Percentiles rank a stretch among this genome's conserved stretches.
phyloP scores from a whole-genome alignment of 2,113 vertebrate species.

The Nothobranchius kuhntae region DNA sequence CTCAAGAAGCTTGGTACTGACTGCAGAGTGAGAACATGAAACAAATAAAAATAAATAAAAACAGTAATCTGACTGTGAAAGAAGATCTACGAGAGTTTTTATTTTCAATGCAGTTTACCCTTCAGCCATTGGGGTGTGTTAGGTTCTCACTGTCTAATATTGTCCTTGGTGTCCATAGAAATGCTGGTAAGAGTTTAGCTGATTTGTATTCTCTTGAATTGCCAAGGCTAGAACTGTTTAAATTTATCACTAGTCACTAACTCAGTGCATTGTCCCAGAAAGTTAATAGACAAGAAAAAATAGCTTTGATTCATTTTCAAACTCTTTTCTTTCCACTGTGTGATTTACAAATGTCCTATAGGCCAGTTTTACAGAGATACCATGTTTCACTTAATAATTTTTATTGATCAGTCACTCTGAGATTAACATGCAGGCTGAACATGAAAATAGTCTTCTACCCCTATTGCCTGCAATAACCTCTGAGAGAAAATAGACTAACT shows the following conservation, averaged over 20 bases:
- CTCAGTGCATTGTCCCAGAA: not conserved
- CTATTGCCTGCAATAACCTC: too few species aligned
- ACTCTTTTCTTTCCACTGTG: not conserved
- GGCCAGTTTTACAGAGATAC: too few species aligned
- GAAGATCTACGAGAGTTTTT: conserved; percentile 20
- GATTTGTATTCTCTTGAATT: conserved; percentile 13
- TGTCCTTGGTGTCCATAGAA: conserved; percentile 31
- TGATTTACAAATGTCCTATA: not conserved
- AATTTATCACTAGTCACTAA: not conserved
- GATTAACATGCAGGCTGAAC: too few species aligned
- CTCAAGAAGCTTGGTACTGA: conserved; percentile 48
- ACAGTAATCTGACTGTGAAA: not conserved
- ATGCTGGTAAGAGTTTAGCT: conserved; percentile 14
- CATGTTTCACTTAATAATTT: too few species aligned
- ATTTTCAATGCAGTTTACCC: conserved; percentile 40
- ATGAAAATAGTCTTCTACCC: too few species aligned
- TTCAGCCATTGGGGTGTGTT: conserved; percentile 16
- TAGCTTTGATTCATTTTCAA: not conserved
- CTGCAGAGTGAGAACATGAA: conserved; percentile 51
- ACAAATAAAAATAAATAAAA: conserved; percentile 46
- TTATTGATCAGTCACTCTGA: too few species aligned
- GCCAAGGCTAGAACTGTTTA: conserved; percentile 4
- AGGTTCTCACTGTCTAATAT: conserved; percentile 18
- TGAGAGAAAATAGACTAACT: too few species aligned
- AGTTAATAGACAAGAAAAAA: not conserved